phyloP scores from a whole-genome alignment of 2,888 invertebrate genomes.

The Alloscopus bannaensis region DNA sequence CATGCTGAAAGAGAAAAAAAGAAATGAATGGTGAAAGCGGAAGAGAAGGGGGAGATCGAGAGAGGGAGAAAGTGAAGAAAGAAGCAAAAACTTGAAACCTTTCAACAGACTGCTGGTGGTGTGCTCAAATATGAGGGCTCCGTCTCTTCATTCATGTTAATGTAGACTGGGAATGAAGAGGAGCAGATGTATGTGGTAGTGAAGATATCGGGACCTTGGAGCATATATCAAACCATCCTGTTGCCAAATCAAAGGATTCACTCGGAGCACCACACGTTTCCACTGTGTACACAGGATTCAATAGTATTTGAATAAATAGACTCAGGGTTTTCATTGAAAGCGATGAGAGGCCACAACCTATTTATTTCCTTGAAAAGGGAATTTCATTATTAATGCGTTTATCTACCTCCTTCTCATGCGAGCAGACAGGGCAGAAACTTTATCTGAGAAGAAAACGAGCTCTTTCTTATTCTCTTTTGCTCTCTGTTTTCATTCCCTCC shows the following conservation, averaged over 20 bases:
- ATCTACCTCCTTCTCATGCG: no score
- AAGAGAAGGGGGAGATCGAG: not conserved
- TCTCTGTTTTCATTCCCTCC: no score
- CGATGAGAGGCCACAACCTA: no score
- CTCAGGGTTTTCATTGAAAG: no score
- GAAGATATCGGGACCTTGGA: not conserved
- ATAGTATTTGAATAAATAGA: no score
- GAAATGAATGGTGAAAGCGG: constrained; percentile 8
- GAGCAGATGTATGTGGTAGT: not conserved
- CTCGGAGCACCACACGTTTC: no score
- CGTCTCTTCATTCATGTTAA: constrained; percentile 1
- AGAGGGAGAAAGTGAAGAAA: constrained; percentile 16
- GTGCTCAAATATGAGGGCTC: not conserved
- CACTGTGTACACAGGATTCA: no score
- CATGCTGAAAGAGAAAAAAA: not conserved
- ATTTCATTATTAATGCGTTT: constrained; percentile 1
- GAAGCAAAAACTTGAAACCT: constrained; percentile 8
- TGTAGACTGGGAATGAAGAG: not conserved
- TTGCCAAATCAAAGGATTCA: no score
- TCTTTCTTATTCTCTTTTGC: no score
- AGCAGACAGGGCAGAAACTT: no score
- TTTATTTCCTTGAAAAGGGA: constrained; percentile 3
- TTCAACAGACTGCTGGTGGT: constrained; percentile 7
- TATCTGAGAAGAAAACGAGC: no score
- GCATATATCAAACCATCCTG: constrained; percentile 5